A percentile compares a stretch with the other conserved stretches of the same genome.
Conservation (phyloP, 1,140 invertebrate species). For the Pygmarrhopalites habei region DNA sequence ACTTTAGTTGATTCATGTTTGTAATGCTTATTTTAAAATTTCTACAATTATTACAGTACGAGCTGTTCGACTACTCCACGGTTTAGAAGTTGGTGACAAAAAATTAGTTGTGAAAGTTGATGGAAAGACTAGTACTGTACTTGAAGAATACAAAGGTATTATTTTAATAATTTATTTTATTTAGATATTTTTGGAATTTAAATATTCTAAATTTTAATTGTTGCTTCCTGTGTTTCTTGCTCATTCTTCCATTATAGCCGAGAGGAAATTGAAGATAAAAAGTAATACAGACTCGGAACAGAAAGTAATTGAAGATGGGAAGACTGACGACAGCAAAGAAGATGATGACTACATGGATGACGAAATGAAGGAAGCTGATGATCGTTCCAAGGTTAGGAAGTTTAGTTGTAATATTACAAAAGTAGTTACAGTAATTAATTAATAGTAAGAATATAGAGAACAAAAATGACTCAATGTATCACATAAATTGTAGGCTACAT, state of each 20-base stretch:
- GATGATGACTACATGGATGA: constrained; percentile 73
- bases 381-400: constrained; percentile 62
- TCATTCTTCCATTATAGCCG: background rate
- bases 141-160: constrained; percentile 82
- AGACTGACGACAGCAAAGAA: constrained; percentile 47
- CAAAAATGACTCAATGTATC: too few species aligned
- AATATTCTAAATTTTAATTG: background rate
- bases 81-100: constrained; percentile 87
- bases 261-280: constrained; percentile 33
- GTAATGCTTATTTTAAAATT: too few species aligned
- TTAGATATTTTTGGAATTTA: too few species aligned
- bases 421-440: too few species aligned
- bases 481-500: too few species aligned
- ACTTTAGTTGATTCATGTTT: too few species aligned
- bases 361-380: constrained; percentile 63
- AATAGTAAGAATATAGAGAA: too few species aligned
- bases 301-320: constrained; percentile 16
- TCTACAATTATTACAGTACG: too few species aligned
- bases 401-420: too few species aligned
- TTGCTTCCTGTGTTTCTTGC: background rate
- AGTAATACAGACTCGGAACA: constrained; percentile 19
- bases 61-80: constrained; percentile 88
- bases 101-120: constrained; percentile 94
- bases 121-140: constrained; percentile 87
- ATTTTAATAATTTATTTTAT: too few species aligned